phyloP scores from a whole-genome alignment of 1,140 invertebrate species.

The Marisa cornuarietis region DNA sequence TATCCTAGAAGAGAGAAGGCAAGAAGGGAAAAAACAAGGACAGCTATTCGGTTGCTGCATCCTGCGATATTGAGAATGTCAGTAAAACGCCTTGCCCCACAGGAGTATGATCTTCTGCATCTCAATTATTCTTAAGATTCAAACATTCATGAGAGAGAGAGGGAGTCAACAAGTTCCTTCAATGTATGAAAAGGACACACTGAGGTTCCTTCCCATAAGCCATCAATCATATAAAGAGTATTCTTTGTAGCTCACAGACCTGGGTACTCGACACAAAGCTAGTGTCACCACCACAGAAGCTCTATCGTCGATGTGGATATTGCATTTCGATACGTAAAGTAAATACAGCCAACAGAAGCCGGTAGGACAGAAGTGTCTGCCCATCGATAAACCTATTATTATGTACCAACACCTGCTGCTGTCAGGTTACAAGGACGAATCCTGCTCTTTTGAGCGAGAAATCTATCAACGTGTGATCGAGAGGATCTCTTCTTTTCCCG shows the following conservation, averaged over 20 bases:
- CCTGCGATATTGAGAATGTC: background rate
- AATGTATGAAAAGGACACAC: background rate
- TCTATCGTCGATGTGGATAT: background rate
- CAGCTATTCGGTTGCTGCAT: background rate
- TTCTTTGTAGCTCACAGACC: background rate
- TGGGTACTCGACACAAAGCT: background rate
- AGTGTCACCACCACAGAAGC: background rate
- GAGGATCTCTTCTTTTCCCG: background rate
- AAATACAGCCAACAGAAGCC: background rate
- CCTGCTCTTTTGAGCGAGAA: background rate
- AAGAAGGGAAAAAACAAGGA: no score
- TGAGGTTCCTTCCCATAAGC: background rate
- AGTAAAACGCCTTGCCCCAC: no score
- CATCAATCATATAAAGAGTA: no score
- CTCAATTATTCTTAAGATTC: background rate
- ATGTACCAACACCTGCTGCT: background rate
- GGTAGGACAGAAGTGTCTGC: background rate
- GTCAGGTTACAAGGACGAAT: background rate
- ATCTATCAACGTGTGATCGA: background rate
- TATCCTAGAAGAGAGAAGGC: no score
- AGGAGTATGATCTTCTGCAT: background rate
- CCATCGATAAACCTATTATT: background rate
- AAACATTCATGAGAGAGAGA: background rate
- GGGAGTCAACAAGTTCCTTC: background rate
- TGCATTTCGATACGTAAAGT: no score